Evolutionary conservation across 1,140 invertebrate species (phyloP).

Genomic region (Leucophenga varia): DNA sequence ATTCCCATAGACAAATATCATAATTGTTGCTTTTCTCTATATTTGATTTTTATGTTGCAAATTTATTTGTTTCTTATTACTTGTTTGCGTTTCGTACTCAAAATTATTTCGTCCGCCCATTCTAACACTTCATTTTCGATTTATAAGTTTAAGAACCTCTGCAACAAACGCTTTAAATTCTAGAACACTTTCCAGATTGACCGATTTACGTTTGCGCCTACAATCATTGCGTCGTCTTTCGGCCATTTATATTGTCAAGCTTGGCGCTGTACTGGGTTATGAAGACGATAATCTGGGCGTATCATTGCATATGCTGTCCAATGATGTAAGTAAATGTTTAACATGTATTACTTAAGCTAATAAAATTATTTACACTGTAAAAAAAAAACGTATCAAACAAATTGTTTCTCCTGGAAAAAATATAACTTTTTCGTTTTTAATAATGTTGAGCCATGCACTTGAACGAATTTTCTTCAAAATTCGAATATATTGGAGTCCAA

Average conservation of each 20-base stretch:
- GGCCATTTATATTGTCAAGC: conserved; percentile 74
- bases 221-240: conserved; percentile 74
- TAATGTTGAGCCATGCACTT: background rate
- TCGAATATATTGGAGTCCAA: too few species aligned
- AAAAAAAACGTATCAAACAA: background rate
- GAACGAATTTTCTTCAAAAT: too few species aligned
- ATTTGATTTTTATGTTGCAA: conserved; percentile 36
- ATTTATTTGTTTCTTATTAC: conserved; percentile 16
- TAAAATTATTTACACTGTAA: background rate
- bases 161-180: conserved; percentile 47
- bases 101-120: conserved; percentile 56
- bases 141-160: conserved; percentile 26
- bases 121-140: conserved; percentile 51
- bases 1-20: conserved; percentile 17
- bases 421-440: background rate
- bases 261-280: conserved; percentile 71
- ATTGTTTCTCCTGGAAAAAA: background rate
- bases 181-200: conserved; percentile 62
- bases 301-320: conserved; percentile 58
- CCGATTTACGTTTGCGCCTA: conserved; percentile 70
- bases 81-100: conserved; percentile 41
- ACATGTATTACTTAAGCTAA: background rate
- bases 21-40: conserved; percentile 20
- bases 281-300: conserved; percentile 58
- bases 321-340: conserved; percentile 56